These are phyloP conservation scores for Megaceryle torquata DNA, from an alignment of 2,113 vertebrate genomes.

Conservation along the genomic window DNA sequence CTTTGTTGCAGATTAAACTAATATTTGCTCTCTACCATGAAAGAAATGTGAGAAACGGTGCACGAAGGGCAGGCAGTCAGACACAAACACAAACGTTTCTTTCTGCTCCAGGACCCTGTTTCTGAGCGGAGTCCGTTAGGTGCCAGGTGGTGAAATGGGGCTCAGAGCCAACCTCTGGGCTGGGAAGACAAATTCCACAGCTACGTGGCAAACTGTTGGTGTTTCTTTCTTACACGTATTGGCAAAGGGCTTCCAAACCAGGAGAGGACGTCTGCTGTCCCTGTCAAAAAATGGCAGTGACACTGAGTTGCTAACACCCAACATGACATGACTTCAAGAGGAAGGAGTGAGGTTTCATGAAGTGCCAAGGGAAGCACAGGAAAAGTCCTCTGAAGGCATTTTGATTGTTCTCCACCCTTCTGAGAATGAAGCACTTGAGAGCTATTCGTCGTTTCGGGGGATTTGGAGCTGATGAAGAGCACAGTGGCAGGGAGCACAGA, in stretches of 20 bases:
- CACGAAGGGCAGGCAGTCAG: neutral
- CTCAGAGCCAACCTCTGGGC: neutral
- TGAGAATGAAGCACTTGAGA: neutral
- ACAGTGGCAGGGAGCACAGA: neutral
- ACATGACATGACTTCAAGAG: neutral
- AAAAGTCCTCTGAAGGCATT: neutral
- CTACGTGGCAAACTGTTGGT: neutral
- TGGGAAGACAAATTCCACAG: neutral
- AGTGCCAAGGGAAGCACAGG: neutral
- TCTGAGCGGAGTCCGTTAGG: neutral
- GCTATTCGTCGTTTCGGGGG: neutral
- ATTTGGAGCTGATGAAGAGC: neutral
- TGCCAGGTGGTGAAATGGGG: conserved; percentile 21
- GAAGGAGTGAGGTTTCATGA: neutral
- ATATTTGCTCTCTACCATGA: neutral
- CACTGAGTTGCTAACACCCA: neutral
- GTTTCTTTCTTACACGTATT: neutral
- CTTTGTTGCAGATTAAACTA: neutral
- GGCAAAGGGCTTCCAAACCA: neutral
- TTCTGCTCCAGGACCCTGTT: neutral
- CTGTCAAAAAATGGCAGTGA: neutral
- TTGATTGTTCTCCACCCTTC: neutral
- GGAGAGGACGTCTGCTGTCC: neutral
- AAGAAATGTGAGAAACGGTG: fast-evolving
- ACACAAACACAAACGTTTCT: neutral